A percentile compares a stretch with the other conserved stretches of the same genome.
Evolutionary conservation across 2,113 vertebrate species (phyloP).

Genomic region (Climacteris rufus): DNA sequence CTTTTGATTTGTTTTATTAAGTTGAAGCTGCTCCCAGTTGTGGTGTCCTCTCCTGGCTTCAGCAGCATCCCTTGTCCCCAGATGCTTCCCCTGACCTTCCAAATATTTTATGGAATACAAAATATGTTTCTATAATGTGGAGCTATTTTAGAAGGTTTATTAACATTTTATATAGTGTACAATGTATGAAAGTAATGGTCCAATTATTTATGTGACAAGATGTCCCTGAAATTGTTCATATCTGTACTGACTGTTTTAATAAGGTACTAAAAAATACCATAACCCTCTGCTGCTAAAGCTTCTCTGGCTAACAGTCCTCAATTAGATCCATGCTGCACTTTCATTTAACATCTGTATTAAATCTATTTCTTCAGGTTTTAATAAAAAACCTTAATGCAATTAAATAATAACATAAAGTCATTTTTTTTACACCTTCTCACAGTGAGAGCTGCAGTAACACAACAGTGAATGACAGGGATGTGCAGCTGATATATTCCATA

Average conservation of each 20-base stretch:
- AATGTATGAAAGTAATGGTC: slow-evolving; percentile 19
- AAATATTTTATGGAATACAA: slow-evolving; percentile 4
- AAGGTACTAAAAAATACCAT: background rate
- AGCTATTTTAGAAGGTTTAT: slow-evolving; percentile 43
- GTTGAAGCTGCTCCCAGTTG: background rate
- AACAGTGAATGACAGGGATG: background rate
- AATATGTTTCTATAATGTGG: background rate
- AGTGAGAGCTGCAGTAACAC: background rate
- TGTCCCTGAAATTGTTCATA: slow-evolving; percentile 20
- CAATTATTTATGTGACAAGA: slow-evolving; percentile 44
- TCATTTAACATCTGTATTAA: background rate
- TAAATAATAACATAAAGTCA: background rate
- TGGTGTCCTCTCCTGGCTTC: background rate
- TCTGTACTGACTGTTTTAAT: slow-evolving; percentile 22
- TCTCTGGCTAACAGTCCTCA: background rate
- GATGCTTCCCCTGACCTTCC: background rate
- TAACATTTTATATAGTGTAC: slow-evolving; percentile 56
- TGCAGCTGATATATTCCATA: rapidly evolving
- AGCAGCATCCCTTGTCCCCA: background rate
- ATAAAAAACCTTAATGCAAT: background rate
- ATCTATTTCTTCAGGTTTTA: background rate
- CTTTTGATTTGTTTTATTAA: background rate
- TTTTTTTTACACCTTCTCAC: background rate
- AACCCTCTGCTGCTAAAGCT: background rate
- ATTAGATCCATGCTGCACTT: background rate